Evolutionary conservation across 2,888 invertebrate species (phyloP), one percentile per base, ranked within the genome.

Genomic region (Parnassius smintheus): DNA sequence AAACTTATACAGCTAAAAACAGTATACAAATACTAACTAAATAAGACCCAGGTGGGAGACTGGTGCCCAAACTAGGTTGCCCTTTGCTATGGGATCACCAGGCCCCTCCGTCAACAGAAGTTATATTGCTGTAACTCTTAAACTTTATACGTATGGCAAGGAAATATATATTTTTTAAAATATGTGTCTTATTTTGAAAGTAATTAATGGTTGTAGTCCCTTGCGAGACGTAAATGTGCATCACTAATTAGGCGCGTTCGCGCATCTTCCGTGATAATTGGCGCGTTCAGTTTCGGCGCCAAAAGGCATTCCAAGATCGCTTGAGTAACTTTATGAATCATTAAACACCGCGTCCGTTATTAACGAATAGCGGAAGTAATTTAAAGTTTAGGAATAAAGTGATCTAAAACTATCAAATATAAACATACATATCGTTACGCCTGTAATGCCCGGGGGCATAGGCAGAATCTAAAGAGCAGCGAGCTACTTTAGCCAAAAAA

Each of bases 281-380:
- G 59, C 64, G 72, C 67, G 67, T 65, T 66, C 66, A 46, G 62
- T 68, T 69, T 70, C 75, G 73, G 75, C 75, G 73, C 72, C 73
- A 64, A n/a, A 54, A 60, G 61, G 60, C 52, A 68, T 65, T 63
- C 63, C 9, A 55, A 63, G 52, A 61, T 51, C 51, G 44, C 11
- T 51, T 45, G 56, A 12, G 18, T 42, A 57, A 42, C 45, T 42
- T 48, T 53, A 54, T 62, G 62, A 62, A 42, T 62, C 62, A 53
- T 61, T 61, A 48, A 48, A 48, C 13, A 41, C 11, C 35, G 48
- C 51, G 57, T 57, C 56, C 56, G 41, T 56, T 48, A 57, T 25
- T 18, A 53, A 25, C 46, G 48, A 42, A 62, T 57, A 62, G 2
- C 51, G 61, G 62, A 62, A 62, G 57, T 13, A 2, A 45, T 56